A percentile compares a stretch with the other conserved stretches of the same genome.
These are phyloP conservation scores for Clusia tigrina DNA, from an alignment of 2,888 invertebrate genomes.

Conservation along the genomic window DNA sequence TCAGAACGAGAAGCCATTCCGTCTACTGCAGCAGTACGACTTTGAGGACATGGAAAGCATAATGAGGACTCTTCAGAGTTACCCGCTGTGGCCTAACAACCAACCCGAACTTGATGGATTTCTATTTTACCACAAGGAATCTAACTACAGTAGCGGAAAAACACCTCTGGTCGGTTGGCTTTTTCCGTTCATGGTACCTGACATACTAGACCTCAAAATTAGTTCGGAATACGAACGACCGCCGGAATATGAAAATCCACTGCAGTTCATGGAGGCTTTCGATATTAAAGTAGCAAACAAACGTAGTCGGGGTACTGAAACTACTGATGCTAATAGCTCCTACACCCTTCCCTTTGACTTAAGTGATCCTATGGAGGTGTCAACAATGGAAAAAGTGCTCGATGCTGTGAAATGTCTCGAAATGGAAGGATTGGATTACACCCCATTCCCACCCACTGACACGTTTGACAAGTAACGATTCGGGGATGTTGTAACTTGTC, in stretches of 20 bases:
- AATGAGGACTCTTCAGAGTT: constrained; percentile 44
- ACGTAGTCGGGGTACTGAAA: not conserved
- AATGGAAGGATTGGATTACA: constrained; percentile 36
- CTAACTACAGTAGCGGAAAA: constrained; percentile 78
- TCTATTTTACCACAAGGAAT: constrained; percentile 87
- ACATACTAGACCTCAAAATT: constrained; percentile 67
- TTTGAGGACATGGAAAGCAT: constrained; percentile 49
- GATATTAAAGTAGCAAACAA: constrained; percentile 52
- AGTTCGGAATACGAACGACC: constrained; percentile 66
- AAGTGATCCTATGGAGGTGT: constrained; percentile 31
- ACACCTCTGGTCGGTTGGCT: constrained; percentile 94
- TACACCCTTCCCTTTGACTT: not conserved
- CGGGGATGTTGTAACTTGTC: not conserved
- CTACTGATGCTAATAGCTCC: not conserved
- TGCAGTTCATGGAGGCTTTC: constrained; percentile 67
- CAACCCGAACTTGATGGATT: constrained; percentile 79
- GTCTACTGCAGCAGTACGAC: constrained; percentile 46
- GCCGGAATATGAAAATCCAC: constrained; percentile 65
- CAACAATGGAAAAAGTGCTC: constrained; percentile 37
- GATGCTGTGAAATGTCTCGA: constrained; percentile 46
- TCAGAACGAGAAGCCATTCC: constrained; percentile 46
- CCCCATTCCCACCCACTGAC: not conserved
- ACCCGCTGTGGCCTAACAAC: constrained; percentile 58
- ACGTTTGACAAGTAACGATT: not conserved
- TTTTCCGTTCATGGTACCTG: constrained; percentile 86